Evolutionary conservation across 1,140 invertebrate species (phyloP), one percentile per base, ranked within the genome.

Genomic region (Aphis craccivora): DNA sequence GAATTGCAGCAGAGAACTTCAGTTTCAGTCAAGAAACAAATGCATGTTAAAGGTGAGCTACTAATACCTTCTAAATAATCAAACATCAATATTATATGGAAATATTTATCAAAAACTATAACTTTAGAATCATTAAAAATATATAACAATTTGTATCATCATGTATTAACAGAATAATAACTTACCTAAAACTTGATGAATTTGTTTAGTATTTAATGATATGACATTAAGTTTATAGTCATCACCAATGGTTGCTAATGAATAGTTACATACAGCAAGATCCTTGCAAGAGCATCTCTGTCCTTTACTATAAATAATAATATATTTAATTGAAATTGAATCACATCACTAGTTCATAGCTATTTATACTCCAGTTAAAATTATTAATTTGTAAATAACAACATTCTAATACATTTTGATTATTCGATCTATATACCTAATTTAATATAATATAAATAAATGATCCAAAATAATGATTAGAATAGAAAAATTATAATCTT

Each of bases 401-500:
- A 76, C 11, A 18, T n/a, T n/a, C n/a, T 4, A 76, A 76, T 48
- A 35, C 0, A 88, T 20, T 37, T 88, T 51, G 0, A 87, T 40
- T 45, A n/a, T 48, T 87, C n/a, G 20, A n/a, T n/a, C 43, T 48
- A 30, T 48, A n/a, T n/a, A 48, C 37, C 37, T 40, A 2, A 48
- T 14, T 45, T 67, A 67, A 18, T 48, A 87, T n/a, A 87, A 48
- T 35, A 48, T n/a, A 20, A 2, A 87, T 87, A 48, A 30, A 87
- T 87, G 14, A n/a, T n/a, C 4, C 60, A 67, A 67, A 67, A 67
- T n/a, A 4, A 67, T 67, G n/a, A 8, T 60, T 0, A 0, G n/a
- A 67, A 67, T 67, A 35, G n/a, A n/a, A n/a, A 53, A 94, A 96
- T 97, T 53, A 1, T 37, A 37, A 22, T 20, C 25, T 53, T 55